Evolutionary conservation across 2,113 vertebrate genomes (phyloP).

Genomic region (Halcyon senegalensis): DNA sequence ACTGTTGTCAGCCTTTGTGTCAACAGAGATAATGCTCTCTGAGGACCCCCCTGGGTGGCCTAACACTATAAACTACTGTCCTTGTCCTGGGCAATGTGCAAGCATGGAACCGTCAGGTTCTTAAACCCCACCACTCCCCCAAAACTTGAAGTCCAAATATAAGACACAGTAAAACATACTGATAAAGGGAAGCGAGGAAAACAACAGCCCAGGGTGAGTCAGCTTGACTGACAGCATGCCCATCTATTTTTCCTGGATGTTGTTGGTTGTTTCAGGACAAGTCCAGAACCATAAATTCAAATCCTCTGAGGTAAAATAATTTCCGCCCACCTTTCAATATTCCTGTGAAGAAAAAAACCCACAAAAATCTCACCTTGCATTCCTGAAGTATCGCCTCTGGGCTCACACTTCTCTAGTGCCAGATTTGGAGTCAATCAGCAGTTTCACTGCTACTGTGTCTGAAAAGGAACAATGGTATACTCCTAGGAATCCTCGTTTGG

Average conservation of each 20-base stretch:
- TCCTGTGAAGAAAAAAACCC: neutral
- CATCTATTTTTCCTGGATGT: constrained; percentile 24
- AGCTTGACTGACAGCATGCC: neutral
- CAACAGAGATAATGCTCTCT: neutral
- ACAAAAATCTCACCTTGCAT: neutral
- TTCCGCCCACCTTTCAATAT: neutral
- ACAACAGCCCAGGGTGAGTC: neutral
- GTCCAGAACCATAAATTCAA: neutral
- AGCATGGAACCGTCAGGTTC: neutral
- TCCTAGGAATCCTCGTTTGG: neutral
- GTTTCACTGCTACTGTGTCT: neutral
- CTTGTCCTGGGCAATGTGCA: neutral
- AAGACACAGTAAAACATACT: neutral
- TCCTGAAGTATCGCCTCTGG: neutral
- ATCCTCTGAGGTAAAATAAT: neutral
- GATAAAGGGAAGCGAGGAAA: neutral
- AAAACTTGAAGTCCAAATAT: neutral
- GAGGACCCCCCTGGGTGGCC: neutral
- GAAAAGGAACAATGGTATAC: neutral
- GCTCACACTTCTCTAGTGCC: neutral
- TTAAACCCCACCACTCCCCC: neutral
- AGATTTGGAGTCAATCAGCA: neutral
- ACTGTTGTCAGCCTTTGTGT: neutral
- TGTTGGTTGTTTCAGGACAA: constrained; percentile 18
- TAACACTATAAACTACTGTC: neutral